Conservation (phyloP, 2,113 vertebrate species). For the Psettodes erumei region DNA sequence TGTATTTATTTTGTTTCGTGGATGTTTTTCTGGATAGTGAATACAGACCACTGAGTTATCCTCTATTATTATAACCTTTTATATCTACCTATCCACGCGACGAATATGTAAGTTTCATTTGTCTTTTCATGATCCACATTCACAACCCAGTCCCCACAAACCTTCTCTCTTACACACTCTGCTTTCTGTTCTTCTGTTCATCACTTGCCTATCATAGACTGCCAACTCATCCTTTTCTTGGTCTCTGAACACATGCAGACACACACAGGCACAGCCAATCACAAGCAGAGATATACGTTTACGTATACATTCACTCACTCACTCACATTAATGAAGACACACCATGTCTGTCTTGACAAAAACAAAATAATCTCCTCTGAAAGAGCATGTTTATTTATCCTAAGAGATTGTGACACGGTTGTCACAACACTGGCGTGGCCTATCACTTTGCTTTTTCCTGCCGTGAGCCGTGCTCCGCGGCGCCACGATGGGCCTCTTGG, state of each 20-base stretch:
- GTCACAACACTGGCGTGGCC: conserved; percentile 61
- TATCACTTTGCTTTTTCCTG: conserved; percentile 62
- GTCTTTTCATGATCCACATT: conserved; percentile 7
- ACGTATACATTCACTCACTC: too few species aligned
- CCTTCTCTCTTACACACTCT: conserved; percentile 2
- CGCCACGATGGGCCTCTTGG: conserved; percentile 36
- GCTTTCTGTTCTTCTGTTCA: conserved; percentile 15
- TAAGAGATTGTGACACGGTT: conserved; percentile 72
- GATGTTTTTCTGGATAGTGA: too few species aligned
- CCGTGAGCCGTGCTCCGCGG: conserved; percentile 17
- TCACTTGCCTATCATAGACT: conserved; percentile 6
- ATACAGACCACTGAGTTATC: too few species aligned
- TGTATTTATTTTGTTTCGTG: too few species aligned
- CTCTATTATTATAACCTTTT: too few species aligned
- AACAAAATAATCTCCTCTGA: conserved; percentile 72
- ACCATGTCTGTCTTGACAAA: conserved; percentile 40
- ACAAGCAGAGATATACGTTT: background rate
- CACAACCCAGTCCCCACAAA: background rate
- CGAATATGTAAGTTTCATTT: too few species aligned
- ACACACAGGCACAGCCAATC: background rate
- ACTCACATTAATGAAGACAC: background rate
- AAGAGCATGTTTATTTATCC: conserved; percentile 65
- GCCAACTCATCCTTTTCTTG: conserved; percentile 20
- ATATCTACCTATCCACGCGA: too few species aligned
- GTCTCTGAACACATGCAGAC: background rate